Percentiles rank a stretch among this genome's conserved stretches.
Evolutionary conservation across 2,797 vertebrate species (phyloP).

Genomic region (Tapirus indicus): DNA sequence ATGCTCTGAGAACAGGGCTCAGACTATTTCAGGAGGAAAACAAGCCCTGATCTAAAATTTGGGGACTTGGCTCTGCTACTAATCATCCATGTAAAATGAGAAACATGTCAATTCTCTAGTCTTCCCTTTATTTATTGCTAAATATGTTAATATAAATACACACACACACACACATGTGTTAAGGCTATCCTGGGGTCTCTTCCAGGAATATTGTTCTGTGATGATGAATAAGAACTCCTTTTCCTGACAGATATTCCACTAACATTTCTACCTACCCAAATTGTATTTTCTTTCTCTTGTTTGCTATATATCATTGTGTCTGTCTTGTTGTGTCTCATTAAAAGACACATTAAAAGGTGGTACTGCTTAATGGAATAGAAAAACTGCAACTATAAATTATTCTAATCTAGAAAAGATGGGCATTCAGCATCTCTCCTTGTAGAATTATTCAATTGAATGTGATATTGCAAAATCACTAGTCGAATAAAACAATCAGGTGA

Average conservation of each 20-base stretch:
- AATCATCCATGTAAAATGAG: not conserved
- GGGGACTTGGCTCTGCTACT: not conserved
- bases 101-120: not conserved
- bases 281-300: slow-evolving; percentile 45
- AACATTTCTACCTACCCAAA: not conserved
- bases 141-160: not conserved
- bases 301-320: slow-evolving; percentile 34
- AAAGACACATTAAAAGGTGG: slow-evolving; percentile 63
- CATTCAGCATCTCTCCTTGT: slow-evolving; percentile 60
- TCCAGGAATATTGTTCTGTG: not conserved
- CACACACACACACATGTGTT: not conserved
- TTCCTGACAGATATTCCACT: slow-evolving; percentile 2
- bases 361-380: slow-evolving; percentile 70
- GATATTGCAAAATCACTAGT: slow-evolving; percentile 77
- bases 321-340: slow-evolving; percentile 48
- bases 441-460: slow-evolving; percentile 79
- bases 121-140: not conserved
- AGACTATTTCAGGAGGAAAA: not conserved
- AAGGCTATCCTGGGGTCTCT: not conserved
- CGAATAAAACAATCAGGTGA: slow-evolving; percentile 76
- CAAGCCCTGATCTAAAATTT: not conserved
- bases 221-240: not conserved
- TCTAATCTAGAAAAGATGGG: slow-evolving; percentile 59
- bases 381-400: slow-evolving; percentile 74
- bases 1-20: not conserved